Evolutionary conservation across 2,113 vertebrate genomes (phyloP).

Genomic region (Lepus timidus): DNA sequence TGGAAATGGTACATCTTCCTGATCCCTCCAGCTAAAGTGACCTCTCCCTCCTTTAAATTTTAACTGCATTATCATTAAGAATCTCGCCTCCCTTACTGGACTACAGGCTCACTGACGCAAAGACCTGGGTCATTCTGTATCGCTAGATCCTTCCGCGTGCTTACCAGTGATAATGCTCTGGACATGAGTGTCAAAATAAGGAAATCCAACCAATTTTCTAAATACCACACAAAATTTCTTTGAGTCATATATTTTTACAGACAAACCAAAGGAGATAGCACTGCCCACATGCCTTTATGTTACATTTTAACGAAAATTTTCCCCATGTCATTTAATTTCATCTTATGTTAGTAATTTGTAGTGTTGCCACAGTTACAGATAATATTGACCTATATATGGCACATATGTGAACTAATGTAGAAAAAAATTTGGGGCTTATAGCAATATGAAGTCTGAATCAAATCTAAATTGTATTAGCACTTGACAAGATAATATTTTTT

Average conservation of each 20-base stretch:
- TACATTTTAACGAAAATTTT: constrained; percentile 29
- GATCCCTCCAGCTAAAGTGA: not conserved
- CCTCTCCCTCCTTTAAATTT: constrained; percentile 11
- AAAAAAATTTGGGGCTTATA: not conserved
- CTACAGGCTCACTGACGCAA: not conserved
- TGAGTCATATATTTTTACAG: not conserved
- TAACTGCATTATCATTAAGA: not conserved
- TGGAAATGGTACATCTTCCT: constrained; percentile 14
- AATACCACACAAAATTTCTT: constrained; percentile 21
- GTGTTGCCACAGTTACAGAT: not conserved
- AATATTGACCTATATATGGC: not conserved
- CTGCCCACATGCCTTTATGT: not conserved
- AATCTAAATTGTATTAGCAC: constrained; percentile 24
- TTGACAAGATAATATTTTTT: constrained; percentile 49
- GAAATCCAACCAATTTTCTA: constrained; percentile 8
- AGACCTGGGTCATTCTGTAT: not conserved
- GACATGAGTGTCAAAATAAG: not conserved
- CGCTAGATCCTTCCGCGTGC: not conserved
- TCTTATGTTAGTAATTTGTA: not conserved
- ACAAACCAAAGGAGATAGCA: not conserved
- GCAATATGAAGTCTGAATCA: constrained; percentile 36
- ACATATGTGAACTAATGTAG: constrained; percentile 21
- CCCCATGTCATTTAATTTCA: not conserved
- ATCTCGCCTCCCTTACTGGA: not conserved
- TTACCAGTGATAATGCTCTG: not conserved